A percentile compares a stretch with the other conserved stretches of the same genome.
Evolutionary conservation across 2,888 invertebrate species (phyloP).

Genomic region (Lagria hirta): DNA sequence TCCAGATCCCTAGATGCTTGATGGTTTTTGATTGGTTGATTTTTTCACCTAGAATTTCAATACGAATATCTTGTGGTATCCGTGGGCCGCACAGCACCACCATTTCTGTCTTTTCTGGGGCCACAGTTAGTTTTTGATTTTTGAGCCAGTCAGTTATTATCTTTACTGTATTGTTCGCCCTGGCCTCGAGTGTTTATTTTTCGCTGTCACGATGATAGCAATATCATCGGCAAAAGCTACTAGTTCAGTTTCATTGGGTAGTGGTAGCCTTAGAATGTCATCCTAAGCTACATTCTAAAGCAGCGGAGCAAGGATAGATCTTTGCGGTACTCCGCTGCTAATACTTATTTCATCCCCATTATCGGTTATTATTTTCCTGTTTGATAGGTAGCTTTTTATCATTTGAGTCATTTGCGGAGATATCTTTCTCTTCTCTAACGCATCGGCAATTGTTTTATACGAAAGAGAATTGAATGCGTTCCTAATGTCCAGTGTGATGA

Average conservation of each 20-base stretch:
- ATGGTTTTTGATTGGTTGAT: constrained; percentile 4
- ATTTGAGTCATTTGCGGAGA: background rate
- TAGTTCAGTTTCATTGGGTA: constrained; percentile 1
- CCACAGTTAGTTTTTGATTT: constrained; percentile 2
- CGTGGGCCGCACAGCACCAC: constrained; percentile 1
- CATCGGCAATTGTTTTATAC: constrained; percentile 5
- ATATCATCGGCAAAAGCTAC: constrained; percentile 12
- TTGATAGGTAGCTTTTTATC: constrained; percentile 3
- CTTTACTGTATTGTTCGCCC: constrained; percentile 1
- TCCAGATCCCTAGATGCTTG: constrained; percentile 8
- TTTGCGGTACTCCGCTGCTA: constrained; percentile 9
- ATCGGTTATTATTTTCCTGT: constrained; percentile 5
- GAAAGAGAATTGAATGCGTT: constrained; percentile 10
- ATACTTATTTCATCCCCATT: background rate
- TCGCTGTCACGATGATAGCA: constrained; percentile 6
- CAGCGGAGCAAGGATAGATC: constrained; percentile 9
- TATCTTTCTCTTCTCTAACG: constrained; percentile 2
- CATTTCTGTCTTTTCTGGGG: constrained; percentile 12
- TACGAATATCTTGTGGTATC: constrained; percentile 1
- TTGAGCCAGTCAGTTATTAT: constrained; percentile 10
- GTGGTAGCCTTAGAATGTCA: constrained; percentile 1
- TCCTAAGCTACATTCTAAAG: constrained; percentile 12
- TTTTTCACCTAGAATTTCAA: constrained; percentile 1
- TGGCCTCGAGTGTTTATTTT: constrained; percentile 3
- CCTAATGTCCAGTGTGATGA: constrained; percentile 18